Evolutionary conservation across 2,113 vertebrate genomes (phyloP).

Genomic region (Sander vitreus): DNA sequence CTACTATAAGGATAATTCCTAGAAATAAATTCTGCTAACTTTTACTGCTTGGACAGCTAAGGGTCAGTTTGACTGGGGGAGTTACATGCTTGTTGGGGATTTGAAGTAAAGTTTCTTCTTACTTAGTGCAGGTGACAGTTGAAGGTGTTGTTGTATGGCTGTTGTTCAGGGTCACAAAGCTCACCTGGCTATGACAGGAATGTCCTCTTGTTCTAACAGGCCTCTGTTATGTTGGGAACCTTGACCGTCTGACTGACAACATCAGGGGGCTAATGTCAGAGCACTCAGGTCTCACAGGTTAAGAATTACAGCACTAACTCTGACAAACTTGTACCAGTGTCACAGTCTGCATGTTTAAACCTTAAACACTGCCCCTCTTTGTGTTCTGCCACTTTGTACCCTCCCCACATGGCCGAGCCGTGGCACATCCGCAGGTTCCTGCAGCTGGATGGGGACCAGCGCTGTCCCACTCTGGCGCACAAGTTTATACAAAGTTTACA

Average conservation of each 20-base stretch:
- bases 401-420: not conserved
- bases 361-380: not conserved
- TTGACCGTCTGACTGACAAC: conserved; percentile 73
- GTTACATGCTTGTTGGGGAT: not conserved
- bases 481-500: conserved; percentile 71
- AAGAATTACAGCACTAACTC: conserved; percentile 50
- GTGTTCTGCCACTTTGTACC: not conserved
- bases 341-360: conserved; percentile 25
- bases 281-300: conserved; percentile 43
- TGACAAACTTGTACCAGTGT: conserved; percentile 4
- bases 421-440: conserved; percentile 33
- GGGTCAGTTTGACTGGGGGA: conserved; percentile 1
- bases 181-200: conserved; percentile 79
- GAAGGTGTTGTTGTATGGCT: conserved; percentile 42
- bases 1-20: not conserved
- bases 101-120: not conserved
- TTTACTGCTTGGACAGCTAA: conserved; percentile 4
- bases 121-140: conserved; percentile 54
- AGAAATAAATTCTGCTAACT: conserved; percentile 3
- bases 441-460: conserved; percentile 54
- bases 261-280: conserved; percentile 31
- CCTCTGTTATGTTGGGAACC: conserved; percentile 60
- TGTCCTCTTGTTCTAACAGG: conserved; percentile 79
- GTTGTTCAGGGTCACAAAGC: conserved; percentile 64
- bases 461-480: conserved; percentile 46